Percentiles rank a stretch among this genome's conserved stretches.
phyloP scores from a whole-genome alignment of 2,113 vertebrate genomes.

The Lutjanus erythropterus region DNA sequence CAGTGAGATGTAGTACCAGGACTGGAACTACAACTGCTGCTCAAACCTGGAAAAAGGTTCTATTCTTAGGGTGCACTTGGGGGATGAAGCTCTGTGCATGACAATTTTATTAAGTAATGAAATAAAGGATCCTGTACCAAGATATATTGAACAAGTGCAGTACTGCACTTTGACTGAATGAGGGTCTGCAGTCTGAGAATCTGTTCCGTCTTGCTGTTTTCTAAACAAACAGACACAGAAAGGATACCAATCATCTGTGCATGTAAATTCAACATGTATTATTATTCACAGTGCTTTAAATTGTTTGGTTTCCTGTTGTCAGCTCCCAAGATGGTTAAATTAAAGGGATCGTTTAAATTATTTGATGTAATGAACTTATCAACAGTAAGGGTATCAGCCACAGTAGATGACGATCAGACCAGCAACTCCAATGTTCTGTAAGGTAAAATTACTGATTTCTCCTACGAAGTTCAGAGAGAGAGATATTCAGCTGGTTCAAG shows the following conservation, averaged over 20 bases:
- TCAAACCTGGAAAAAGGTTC: slow-evolving; percentile 24
- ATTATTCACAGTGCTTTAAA: slow-evolving; percentile 21
- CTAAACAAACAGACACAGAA: slow-evolving; percentile 16
- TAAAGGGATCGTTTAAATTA: too few relatives aligned
- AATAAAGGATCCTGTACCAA: slow-evolving; percentile 22
- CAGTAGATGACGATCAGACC: too few relatives aligned
- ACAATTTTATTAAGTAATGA: slow-evolving; percentile 40
- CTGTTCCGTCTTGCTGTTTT: slow-evolving; percentile 1
- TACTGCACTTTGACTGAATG: not conserved
- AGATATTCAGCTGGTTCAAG: too few relatives aligned
- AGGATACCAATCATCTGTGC: not conserved
- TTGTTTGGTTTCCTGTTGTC: slow-evolving; percentile 26
- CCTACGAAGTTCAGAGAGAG: too few relatives aligned
- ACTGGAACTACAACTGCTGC: not conserved
- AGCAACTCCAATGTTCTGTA: too few relatives aligned
- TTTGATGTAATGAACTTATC: too few relatives aligned
- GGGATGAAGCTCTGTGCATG: slow-evolving; percentile 29
- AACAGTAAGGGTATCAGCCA: too few relatives aligned
- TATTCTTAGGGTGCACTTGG: slow-evolving; percentile 37
- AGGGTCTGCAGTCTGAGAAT: not conserved
- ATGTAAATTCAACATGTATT: slow-evolving; percentile 11
- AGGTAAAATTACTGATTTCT: too few relatives aligned
- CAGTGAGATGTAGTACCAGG: slow-evolving; percentile 12
- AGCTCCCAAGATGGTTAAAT: slow-evolving; percentile 34
- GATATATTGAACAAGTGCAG: slow-evolving; percentile 21